Evolutionary conservation across 1,140 invertebrate species (phyloP).

Genomic region (Cryptotermes secundus): DNA sequence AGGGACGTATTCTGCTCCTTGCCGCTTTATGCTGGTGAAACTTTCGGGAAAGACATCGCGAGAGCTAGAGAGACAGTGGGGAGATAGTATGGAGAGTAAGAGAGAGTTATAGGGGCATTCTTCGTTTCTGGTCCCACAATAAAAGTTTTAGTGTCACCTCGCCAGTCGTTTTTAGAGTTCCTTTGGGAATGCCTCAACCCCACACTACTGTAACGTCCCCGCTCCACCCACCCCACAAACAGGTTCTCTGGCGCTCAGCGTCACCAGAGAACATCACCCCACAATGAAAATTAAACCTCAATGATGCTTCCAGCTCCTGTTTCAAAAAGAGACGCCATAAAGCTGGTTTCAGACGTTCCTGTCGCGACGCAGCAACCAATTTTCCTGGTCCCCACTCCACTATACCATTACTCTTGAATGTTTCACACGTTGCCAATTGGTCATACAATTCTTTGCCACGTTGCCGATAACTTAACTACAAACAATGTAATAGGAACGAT

Average conservation of each 20-base stretch:
- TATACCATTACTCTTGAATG: too few relatives aligned
- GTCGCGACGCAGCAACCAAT: too few relatives aligned
- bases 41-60: background rate
- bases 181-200: background rate
- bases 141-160: constrained; percentile 16
- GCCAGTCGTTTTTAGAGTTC: background rate
- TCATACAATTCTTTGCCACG: too few relatives aligned
- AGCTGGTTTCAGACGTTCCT: too few relatives aligned
- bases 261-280: background rate
- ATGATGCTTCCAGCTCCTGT: background rate
- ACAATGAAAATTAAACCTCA: constrained; percentile 17
- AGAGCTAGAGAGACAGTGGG: background rate
- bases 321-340: background rate
- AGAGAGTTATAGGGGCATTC: background rate
- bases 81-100: background rate
- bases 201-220: background rate
- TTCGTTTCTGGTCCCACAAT: background rate
- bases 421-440: too few relatives aligned
- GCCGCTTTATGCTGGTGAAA: background rate
- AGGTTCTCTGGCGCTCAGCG: background rate
- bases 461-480: too few relatives aligned
- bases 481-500: too few relatives aligned
- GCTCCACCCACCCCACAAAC: background rate
- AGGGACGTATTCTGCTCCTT: background rate
- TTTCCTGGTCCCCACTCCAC: too few relatives aligned